phyloP scores from a whole-genome alignment of 2,797 vertebrate genomes.

The Setipinna tenuifilis region DNA sequence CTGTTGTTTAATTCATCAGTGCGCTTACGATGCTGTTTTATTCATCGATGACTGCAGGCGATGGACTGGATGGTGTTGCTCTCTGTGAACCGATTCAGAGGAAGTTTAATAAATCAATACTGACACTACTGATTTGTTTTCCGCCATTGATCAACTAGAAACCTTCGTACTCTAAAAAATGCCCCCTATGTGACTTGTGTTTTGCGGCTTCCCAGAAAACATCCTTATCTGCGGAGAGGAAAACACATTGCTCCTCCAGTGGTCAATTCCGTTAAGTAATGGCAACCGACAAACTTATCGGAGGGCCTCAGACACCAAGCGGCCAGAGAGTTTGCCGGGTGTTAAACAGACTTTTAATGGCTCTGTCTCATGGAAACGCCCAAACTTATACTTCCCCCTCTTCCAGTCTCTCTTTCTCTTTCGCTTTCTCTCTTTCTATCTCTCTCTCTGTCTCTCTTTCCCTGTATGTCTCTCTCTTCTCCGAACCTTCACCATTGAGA shows the following conservation, averaged over 20 bases:
- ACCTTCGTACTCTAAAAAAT: not conserved
- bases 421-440: too few relatives aligned
- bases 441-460: not conserved
- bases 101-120: not conserved
- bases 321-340: not conserved
- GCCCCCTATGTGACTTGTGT: not conserved
- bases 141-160: not conserved
- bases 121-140: not conserved
- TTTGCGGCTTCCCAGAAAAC: not conserved
- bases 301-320: not conserved
- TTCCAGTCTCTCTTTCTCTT: not conserved
- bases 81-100: not conserved
- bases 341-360: not conserved
- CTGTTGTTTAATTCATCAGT: conserved; percentile 5
- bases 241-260: not conserved
- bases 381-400: not conserved
- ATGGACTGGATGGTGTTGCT: not conserved
- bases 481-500: too few relatives aligned
- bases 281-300: not conserved
- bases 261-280: not conserved
- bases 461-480: not conserved
- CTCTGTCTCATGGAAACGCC: not conserved
- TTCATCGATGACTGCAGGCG: not conserved
- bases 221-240: not conserved
- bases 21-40: not conserved